phyloP scores from a whole-genome alignment of 2,888 invertebrate genomes.

The Stomorhina lunata region DNA sequence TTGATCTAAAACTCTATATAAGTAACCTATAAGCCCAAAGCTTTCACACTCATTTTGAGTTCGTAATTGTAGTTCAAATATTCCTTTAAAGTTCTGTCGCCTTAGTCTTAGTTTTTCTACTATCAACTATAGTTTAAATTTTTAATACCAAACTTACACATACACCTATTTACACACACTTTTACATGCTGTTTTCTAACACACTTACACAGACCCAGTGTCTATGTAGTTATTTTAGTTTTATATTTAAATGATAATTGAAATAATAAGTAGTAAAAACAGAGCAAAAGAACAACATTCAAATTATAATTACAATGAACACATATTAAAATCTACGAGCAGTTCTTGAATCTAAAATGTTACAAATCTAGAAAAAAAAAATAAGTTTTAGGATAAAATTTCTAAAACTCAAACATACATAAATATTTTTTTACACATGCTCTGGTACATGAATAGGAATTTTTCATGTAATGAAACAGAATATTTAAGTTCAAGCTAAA shows the following conservation, averaged over 20 bases:
- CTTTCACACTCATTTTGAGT: too few relatives aligned
- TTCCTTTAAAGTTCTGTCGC: not conserved
- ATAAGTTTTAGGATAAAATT: slow-evolving; percentile 18
- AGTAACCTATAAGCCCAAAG: too few relatives aligned
- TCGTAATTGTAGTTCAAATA: not conserved
- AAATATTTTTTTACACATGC: not conserved
- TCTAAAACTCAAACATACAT: not conserved
- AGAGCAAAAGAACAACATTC: not conserved
- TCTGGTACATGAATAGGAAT: not conserved
- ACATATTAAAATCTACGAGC: not conserved
- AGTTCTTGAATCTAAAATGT: not conserved
- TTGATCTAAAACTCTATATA: too few relatives aligned
- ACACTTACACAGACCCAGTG: not conserved
- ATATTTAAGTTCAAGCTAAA: slow-evolving; percentile 7
- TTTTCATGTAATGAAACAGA: slow-evolving; percentile 9
- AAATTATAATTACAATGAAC: not conserved
- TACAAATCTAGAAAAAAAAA: not conserved
- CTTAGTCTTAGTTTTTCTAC: not conserved
- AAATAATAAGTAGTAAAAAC: slow-evolving; percentile 19
- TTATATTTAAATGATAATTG: slow-evolving; percentile 27
- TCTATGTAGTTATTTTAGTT: slow-evolving; percentile 5
- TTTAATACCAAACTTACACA: not conserved
- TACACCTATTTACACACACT: not conserved
- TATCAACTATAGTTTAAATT: not conserved
- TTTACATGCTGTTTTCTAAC: not conserved